Percentiles rank a stretch among this genome's conserved stretches.
Conservation (phyloP, 1,140 invertebrate species). For the Rhagoletis zephyria region DNA sequence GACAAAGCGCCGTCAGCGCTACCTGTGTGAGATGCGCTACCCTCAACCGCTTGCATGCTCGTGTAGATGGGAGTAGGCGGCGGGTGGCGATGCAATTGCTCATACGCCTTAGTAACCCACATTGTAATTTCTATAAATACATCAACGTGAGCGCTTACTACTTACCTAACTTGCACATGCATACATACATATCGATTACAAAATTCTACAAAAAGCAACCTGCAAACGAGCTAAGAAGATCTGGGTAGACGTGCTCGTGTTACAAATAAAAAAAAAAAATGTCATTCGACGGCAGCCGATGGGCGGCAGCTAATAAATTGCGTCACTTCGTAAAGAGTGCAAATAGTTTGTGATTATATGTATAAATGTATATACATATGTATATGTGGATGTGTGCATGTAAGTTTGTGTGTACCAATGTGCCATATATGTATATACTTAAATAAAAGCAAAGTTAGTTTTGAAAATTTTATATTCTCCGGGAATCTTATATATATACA, state of each 20-base stretch:
- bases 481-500: neutral
- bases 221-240: neutral
- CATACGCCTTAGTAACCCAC: constrained; percentile 46
- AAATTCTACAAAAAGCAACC: constrained; percentile 4
- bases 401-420: neutral
- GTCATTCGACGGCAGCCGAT: neutral
- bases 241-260: constrained; percentile 11
- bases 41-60: too few species aligned
- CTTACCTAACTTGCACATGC: neutral
- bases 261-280: constrained; percentile 20
- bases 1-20: neutral
- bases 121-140: constrained; percentile 46
- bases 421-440: neutral
- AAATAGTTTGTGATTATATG: neutral
- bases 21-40: neutral
- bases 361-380: neutral
- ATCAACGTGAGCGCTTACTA: neutral
- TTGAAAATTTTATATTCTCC: neutral
- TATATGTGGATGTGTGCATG: neutral
- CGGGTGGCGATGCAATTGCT: constrained; percentile 10
- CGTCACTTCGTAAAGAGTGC: neutral
- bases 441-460: neutral
- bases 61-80: neutral
- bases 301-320: constrained; percentile 13
- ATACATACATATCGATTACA: constrained; percentile 10